Percentiles rank a stretch among this genome's conserved stretches.
phyloP scores from a whole-genome alignment of 2,797 vertebrate genomes.

The Falco rusticolus region DNA sequence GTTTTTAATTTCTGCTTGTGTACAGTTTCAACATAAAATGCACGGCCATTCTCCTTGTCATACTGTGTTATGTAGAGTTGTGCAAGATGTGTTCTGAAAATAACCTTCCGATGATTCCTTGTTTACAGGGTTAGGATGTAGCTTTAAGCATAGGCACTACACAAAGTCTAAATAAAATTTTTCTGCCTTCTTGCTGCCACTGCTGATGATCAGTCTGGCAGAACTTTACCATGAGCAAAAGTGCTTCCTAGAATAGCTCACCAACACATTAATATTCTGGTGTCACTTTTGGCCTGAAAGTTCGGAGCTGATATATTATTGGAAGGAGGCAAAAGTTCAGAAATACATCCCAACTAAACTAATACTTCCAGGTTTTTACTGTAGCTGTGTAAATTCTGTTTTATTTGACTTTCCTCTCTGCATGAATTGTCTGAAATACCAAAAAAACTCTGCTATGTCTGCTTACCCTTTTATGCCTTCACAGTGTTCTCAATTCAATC shows the following conservation, averaged over 20 bases:
- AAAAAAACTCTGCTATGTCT: conserved; percentile 4
- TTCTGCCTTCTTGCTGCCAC: not conserved
- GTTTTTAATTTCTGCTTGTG: not conserved
- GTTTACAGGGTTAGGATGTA: not conserved
- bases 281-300: not conserved
- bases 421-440: conserved; percentile 10
- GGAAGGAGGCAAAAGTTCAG: not conserved
- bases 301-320: not conserved
- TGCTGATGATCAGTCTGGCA: not conserved
- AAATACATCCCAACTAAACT: not conserved
- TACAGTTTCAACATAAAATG: not conserved
- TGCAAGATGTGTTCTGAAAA: not conserved
- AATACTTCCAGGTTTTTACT: not conserved
- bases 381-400: not conserved
- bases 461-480: conserved; percentile 34
- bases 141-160: not conserved
- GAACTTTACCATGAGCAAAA: not conserved
- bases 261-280: not conserved
- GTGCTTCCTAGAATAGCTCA: not conserved
- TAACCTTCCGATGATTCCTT: not conserved
- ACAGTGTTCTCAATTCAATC: conserved; percentile 23
- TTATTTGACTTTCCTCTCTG: not conserved
- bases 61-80: not conserved
- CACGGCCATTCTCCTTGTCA: not conserved
- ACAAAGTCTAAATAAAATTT: not conserved